Evolutionary conservation across 2,113 vertebrate species (phyloP).

Genomic region (Probosciger aterrimus): DNA sequence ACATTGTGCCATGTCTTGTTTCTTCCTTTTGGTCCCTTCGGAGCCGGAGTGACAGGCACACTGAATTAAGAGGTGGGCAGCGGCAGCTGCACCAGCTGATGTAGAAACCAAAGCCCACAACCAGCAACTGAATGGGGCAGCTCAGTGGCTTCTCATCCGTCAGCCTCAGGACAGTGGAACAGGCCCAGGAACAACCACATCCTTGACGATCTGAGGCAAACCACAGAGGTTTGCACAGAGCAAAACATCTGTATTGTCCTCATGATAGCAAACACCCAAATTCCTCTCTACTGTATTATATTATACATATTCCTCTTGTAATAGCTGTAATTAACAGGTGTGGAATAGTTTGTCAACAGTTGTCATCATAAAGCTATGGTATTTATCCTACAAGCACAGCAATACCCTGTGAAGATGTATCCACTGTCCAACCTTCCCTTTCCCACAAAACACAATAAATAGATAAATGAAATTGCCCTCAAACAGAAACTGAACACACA

Average conservation of each 20-base stretch:
- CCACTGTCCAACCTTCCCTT: neutral
- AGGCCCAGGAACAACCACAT: neutral
- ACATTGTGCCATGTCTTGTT: neutral
- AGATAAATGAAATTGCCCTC: neutral
- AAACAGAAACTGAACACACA: constrained; percentile 26
- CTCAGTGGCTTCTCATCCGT: neutral
- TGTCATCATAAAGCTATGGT: constrained; percentile 24
- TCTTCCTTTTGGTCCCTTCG: rapidly evolving
- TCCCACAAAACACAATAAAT: constrained; percentile 1
- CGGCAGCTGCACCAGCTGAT: rapidly evolving
- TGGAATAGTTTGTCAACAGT: constrained; percentile 54
- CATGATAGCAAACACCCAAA: constrained; percentile 33
- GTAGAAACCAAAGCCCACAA: neutral
- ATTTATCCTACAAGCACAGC: constrained; percentile 13
- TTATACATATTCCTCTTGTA: neutral
- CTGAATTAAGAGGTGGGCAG: neutral
- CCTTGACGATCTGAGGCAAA: neutral
- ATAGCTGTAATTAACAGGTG: constrained; percentile 54
- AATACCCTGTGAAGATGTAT: neutral
- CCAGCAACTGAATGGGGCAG: neutral
- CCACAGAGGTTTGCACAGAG: neutral
- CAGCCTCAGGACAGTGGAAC: neutral
- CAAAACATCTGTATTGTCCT: neutral
- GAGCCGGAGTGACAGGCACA: neutral
- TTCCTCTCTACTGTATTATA: neutral